Evolutionary conservation across 2,113 vertebrate genomes (phyloP), one percentile per base, ranked within the genome.

Genomic region (Thamnophis sirtalis): DNA sequence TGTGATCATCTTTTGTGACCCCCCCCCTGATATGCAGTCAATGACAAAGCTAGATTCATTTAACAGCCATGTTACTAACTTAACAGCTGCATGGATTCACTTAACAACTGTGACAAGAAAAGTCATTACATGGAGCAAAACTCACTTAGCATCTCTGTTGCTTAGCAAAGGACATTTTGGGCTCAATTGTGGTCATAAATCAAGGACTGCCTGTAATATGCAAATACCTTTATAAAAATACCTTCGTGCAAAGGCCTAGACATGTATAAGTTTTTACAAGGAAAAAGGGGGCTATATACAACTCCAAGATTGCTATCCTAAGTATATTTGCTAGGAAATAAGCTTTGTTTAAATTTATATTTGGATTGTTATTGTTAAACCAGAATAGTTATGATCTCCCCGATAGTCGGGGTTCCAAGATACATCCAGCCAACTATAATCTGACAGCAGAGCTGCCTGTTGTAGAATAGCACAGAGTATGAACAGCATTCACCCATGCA

Each of bases 231-330:
- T 68, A 21, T 89, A 51, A 10, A 63, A 63, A 43, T 43, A 43
- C 43, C 43, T 43, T 43, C 60, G 26, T 28, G 51, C 8, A 49
- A 9, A 21, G 26, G 13, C 9, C 60, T 73, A 53, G 28, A 50
- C 19, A 21, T 58, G 22, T 13, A 22, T 49, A 55, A 9, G 13
- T 24, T 87, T 91, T 28, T 60, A 33, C 22, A 7, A n/a, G 3
- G 6, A 85, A 63, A 63, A n/a, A 26, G 3, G 93, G 22, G 84
- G 17, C 63, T 94, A 13, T 91, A 48, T 93, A 92, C 85, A 85
- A 1, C 0, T 84, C 15, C 84, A n/a, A 13, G n/a, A 43, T 48
- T 58, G 21, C 22, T 38, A 22, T 54, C 89, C 49, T 89, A 89
- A 33, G 28, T 38, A 51, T 73, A 9, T 49, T 68, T 89, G 11